Conservation (phyloP, 2,797 vertebrate genomes). For the Falco cherrug region DNA sequence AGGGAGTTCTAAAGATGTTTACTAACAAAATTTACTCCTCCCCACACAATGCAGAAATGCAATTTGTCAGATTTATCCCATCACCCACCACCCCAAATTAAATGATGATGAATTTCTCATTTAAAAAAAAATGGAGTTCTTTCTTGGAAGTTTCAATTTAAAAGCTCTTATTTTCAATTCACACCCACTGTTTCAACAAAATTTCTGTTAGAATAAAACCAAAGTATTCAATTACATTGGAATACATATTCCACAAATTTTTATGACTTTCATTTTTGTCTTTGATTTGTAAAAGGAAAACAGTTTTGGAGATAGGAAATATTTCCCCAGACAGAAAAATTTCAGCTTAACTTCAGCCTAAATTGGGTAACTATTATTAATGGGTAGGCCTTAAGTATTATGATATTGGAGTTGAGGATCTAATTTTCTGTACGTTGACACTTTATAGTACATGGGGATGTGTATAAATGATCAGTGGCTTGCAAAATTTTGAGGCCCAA, state of each 20-base stretch:
- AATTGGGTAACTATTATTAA: neutral
- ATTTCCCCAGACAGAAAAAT: neutral
- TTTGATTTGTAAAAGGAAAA: neutral
- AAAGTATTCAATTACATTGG: neutral
- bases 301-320: neutral
- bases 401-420: fast-evolving
- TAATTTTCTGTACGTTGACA: neutral
- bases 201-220: neutral
- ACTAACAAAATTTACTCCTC: neutral
- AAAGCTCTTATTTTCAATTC: neutral
- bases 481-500: neutral
- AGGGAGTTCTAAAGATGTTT: neutral
- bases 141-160: neutral
- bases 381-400: neutral
- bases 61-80: neutral
- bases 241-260: neutral
- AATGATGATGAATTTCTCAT: neutral
- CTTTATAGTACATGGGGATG: neutral
- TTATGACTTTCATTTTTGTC: neutral
- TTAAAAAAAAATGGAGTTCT: neutral
- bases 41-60: neutral
- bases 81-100: neutral
- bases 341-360: neutral
- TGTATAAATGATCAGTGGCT: neutral
- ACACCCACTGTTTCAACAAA: neutral